These are phyloP conservation scores for Phalacrocorax brasilianus DNA, from an alignment of 2,113 vertebrate species.

Conservation along the genomic window DNA sequence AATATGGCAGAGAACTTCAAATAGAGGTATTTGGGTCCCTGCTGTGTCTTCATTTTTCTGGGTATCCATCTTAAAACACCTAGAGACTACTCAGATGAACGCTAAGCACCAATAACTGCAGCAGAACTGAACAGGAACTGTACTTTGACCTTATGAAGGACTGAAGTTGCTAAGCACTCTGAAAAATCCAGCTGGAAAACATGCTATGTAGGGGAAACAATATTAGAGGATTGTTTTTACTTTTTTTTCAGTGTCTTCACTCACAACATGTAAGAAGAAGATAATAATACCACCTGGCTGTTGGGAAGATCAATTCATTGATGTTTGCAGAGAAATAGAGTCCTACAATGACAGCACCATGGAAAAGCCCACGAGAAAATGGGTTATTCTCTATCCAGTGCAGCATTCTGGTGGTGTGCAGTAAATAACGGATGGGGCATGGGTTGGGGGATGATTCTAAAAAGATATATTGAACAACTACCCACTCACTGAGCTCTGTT, in stretches of 20 bases:
- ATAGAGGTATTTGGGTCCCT: not conserved
- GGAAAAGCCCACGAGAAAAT: slow-evolving; percentile 28
- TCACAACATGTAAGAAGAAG: not conserved
- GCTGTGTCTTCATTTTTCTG: not conserved
- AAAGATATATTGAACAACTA: not conserved
- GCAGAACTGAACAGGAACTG: not conserved
- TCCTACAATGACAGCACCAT: not conserved
- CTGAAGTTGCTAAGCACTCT: not conserved
- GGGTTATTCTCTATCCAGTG: not conserved
- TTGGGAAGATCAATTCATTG: not conserved
- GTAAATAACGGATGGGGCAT: slow-evolving; percentile 35
- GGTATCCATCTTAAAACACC: not conserved
- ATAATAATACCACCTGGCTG: not conserved
- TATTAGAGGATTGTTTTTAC: not conserved
- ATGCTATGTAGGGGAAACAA: not conserved
- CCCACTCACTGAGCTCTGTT: not conserved
- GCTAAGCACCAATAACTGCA: not conserved
- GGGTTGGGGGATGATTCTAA: not conserved
- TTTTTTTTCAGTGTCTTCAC: not conserved
- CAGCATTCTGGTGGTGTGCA: not conserved
- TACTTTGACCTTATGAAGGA: not conserved
- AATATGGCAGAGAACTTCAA: not conserved
- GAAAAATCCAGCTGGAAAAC: not conserved
- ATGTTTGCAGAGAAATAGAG: not conserved
- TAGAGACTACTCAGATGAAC: not conserved